Base-by-base conservation (phyloP, 2,888 invertebrate species). In the Alcis repandata region DNA sequence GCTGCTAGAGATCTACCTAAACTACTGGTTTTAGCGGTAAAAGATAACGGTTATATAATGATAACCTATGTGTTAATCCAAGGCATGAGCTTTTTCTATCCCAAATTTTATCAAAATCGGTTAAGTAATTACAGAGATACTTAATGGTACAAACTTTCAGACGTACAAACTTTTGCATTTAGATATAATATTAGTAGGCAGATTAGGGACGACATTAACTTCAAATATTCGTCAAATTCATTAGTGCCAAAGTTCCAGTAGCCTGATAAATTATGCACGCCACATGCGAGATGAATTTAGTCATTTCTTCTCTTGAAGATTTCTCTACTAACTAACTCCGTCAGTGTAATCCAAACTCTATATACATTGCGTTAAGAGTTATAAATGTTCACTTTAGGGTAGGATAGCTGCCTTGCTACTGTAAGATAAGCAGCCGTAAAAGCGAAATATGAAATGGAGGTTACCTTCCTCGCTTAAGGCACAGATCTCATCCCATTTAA, bases 401-500 rank as follows among this genome's bases (percentile, higher is more conserved):
- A 27, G 59, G 27, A 48, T 60, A 32, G 19, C n/a, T 51, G 40
- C 40, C 32, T 57, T 57, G 33, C 40, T 38, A 40, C 48, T 57
- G 36, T 36, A 61, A 56, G 63, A 66, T 60, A 66, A 58, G 27
- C 33, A 62, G 46, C 41, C 51, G 46, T 54, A 20, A 59, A 48
- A 66, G 68, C 45, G 20, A 68, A 66, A 63, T 62, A 46, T 59
- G 70, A 67, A 68, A 68, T 63, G 46, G 41, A 57, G 49, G 64
- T 68, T 67, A 67, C 63, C 56, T 27, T 40, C 36, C 33, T 53
- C 61, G 54, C 53, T 49, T 65, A 48, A 19, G 51, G 51, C 45
- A 40, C 67, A 73, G 70, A 67, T 68, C 57, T 68, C 72, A 75
- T 76, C 75, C 78, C 72, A 75, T 74, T 79, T 41, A 66, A 70